Evolutionary conservation across 2,888 invertebrate species (phyloP), one percentile per base, ranked within the genome.

Genomic region (Litoditis marina): DNA sequence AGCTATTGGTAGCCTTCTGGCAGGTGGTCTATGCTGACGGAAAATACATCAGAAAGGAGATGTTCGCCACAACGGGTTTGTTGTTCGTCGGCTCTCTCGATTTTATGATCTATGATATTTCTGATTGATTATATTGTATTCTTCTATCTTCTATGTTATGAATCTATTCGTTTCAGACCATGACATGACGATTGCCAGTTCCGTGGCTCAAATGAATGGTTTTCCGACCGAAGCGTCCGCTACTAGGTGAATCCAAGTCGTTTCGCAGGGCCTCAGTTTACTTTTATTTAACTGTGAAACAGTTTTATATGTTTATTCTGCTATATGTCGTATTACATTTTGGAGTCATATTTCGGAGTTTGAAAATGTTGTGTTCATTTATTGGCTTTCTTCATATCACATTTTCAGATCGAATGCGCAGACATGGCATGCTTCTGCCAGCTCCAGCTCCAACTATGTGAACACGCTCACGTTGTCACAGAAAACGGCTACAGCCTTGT

Each of bases 1-100:
- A 89, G 39, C 89, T 90, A 0, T 85, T 98, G 57, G 88, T 94
- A 62, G 89, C 90, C 78, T 99, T 98, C 86, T 98, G 96, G 95
- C 91, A 94, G 83, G 88, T 90, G 4, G 90, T 96, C 88, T 92
- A 94, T 82, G 81, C 84, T 2, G 86, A 87, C 75, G 85, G 84
- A 66, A 86, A 86, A 68, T 85, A 85, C 71, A 79, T 86, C 57
- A 83, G 79, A 49, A 77, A 82, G 55, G 79, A 82, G 58, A 57
- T 72, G 6, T 72, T 76, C 55, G 67, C 68, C 0, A 56, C 65
- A 2, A 68, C 63, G 25, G 71, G 71, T 63, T n/a, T n/a, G n/a
- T n/a, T n/a, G n/a, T n/a, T n/a, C n/a, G n/a, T n/a, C n/a, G n/a
- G n/a, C n/a, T n/a, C n/a, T n/a, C n/a, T n/a, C n/a, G n/a, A n/a